These are phyloP conservation scores for Stegodyphus mimosarum DNA, from an alignment of 1,140 invertebrate genomes.

Conservation along the genomic window DNA sequence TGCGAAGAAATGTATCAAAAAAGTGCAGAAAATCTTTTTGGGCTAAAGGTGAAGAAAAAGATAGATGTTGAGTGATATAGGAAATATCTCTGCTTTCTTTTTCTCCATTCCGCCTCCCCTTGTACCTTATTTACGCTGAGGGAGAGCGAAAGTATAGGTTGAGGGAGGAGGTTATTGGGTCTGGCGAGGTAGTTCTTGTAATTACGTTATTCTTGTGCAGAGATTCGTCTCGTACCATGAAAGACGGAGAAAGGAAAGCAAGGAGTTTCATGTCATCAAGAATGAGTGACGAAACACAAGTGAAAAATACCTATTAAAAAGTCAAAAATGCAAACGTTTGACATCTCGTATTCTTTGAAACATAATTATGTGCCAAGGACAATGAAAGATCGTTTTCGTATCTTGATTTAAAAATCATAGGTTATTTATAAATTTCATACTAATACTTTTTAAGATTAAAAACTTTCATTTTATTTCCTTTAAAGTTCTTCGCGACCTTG, in stretches of 20 bases:
- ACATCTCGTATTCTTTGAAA: background rate
- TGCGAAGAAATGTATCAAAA: slow-evolving; percentile 20
- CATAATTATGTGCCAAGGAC: too few species aligned
- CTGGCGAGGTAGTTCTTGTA: slow-evolving; percentile 31
- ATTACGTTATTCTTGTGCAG: slow-evolving; percentile 33
- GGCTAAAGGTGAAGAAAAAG: slow-evolving; percentile 15
- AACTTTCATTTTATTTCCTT: too few species aligned
- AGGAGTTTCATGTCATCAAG: background rate
- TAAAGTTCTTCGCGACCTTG: too few species aligned
- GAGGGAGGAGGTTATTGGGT: slow-evolving; percentile 16
- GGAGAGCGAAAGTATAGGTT: background rate
- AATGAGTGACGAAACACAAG: background rate
- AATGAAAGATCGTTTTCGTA: too few species aligned
- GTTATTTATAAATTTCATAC: too few species aligned
- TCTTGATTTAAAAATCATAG: too few species aligned
- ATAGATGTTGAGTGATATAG: slow-evolving; percentile 15
- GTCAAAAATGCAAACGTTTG: too few species aligned
- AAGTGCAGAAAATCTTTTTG: slow-evolving; percentile 21
- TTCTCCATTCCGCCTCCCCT: background rate
- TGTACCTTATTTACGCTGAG: background rate
- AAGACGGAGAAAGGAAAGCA: background rate
- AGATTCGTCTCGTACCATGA: background rate
- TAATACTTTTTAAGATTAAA: too few species aligned
- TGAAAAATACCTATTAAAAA: too few species aligned
- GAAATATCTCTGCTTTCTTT: slow-evolving; percentile 6